These are phyloP conservation scores for Drosophila pseudotalamancana DNA, from an alignment of 2,888 invertebrate species.

Conservation along the genomic window DNA sequence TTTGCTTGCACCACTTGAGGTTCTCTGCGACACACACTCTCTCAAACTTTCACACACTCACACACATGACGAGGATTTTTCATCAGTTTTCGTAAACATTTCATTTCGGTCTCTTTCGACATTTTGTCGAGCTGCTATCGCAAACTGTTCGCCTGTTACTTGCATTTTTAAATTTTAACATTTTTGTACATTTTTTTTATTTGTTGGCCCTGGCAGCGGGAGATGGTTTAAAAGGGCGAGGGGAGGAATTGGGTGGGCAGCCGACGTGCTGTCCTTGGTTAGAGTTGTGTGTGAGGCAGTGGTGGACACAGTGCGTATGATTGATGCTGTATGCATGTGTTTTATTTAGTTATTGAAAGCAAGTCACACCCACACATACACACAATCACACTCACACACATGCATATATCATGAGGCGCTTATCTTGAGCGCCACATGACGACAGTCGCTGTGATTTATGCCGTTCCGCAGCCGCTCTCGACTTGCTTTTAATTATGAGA, in stretches of 20 bases:
- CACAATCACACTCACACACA: not conserved
- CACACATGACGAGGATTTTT: constrained; percentile 34
- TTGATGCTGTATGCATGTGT: constrained; percentile 30
- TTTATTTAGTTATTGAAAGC: constrained; percentile 41
- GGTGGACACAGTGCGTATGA: constrained; percentile 24
- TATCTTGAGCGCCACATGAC: constrained; percentile 45
- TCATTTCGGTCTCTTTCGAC: constrained; percentile 14
- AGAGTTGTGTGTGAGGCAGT: not conserved
- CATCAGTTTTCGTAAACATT: constrained; percentile 36
- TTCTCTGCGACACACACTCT: constrained; percentile 7
- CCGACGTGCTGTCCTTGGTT: constrained; percentile 12
- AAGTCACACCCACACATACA: not conserved
- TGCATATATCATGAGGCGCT: constrained; percentile 36
- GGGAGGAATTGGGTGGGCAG: not conserved
- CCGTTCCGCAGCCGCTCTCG: constrained; percentile 48
- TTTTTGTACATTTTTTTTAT: constrained; percentile 29
- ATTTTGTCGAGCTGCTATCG: constrained; percentile 36
- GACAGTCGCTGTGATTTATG: constrained; percentile 56
- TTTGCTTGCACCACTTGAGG: not conserved
- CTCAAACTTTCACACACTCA: not conserved
- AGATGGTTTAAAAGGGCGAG: not conserved
- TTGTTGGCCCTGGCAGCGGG: not conserved
- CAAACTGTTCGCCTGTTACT: constrained; percentile 52
- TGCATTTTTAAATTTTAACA: constrained; percentile 55
- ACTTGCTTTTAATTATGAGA: constrained; percentile 67